These are phyloP conservation scores for Ricordea florida DNA, from an alignment of 92 coral and sea anemone genomes.

Conservation along the genomic window DNA sequence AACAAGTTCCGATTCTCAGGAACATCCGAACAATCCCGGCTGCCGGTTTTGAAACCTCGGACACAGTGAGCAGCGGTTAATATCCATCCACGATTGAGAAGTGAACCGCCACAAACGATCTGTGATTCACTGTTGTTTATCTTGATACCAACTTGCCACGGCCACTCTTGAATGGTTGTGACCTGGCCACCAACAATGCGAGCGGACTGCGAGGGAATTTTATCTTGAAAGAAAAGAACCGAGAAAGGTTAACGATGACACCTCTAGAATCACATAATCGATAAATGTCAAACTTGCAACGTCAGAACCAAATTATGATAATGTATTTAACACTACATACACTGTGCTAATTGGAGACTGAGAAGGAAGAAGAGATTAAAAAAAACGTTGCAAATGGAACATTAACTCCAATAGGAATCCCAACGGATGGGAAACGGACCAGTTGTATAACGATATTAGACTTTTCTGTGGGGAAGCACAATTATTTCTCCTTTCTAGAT, in stretches of 20 bases:
- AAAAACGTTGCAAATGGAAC: background rate
- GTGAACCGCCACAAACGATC: constrained; percentile 81
- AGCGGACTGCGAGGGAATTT: background rate
- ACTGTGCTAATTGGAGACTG: background rate
- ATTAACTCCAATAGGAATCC: background rate
- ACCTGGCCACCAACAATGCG: constrained; percentile 78
- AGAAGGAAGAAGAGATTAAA: background rate
- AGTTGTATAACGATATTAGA: background rate
- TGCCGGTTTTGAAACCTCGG: constrained; percentile 37
- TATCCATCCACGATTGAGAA: constrained; percentile 79
- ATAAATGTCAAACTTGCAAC: background rate
- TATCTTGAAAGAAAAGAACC: too few species aligned
- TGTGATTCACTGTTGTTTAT: background rate
- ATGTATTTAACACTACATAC: too few species aligned
- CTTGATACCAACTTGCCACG: constrained; percentile 87
- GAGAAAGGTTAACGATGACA: background rate
- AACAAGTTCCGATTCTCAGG: constrained; percentile 17
- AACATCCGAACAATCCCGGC: constrained; percentile 55
- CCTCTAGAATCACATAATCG: background rate
- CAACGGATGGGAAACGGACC: background rate
- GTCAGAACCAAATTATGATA: too few species aligned
- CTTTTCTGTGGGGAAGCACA: too few species aligned
- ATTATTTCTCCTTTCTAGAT: too few species aligned
- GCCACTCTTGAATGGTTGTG: constrained; percentile 70
- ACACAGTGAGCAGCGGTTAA: constrained; percentile 88